Percentiles rank a stretch among this genome's conserved stretches.
Conservation (phyloP, 2,797 vertebrate species). For the Adelosebastes latens region DNA sequence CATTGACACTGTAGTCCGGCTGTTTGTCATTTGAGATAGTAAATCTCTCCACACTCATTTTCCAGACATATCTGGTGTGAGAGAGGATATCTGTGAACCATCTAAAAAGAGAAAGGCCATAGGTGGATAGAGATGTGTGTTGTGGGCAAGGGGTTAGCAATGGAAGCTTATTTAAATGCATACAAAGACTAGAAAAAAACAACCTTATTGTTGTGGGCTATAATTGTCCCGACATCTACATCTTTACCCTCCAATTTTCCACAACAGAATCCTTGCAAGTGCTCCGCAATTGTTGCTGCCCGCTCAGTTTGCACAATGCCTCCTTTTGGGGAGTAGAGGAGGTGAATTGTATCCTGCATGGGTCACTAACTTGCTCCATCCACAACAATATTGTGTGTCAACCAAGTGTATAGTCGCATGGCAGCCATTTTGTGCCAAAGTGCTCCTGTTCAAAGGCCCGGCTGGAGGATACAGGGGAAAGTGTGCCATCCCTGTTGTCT, state of each 20-base stretch:
- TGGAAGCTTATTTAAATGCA: neutral
- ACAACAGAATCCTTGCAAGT: slow-evolving; percentile 17
- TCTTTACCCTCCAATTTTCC: slow-evolving; percentile 31
- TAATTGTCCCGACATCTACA: slow-evolving; percentile 22
- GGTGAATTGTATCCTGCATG: slow-evolving; percentile 62
- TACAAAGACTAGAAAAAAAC: neutral
- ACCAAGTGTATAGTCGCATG: slow-evolving; percentile 61
- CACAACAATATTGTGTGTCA: slow-evolving; percentile 60
- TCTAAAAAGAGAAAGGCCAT: neutral
- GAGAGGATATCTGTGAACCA: neutral
- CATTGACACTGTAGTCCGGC: neutral
- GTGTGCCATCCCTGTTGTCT: slow-evolving; percentile 66
- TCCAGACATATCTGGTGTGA: neutral
- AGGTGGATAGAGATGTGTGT: neutral
- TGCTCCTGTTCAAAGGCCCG: slow-evolving; percentile 59
- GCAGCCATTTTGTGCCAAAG: slow-evolving; percentile 79
- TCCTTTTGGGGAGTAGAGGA: slow-evolving; percentile 44
- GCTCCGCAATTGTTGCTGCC: slow-evolving; percentile 40
- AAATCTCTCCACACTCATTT: neutral
- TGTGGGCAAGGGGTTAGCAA: neutral
- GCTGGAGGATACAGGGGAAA: slow-evolving; percentile 43
- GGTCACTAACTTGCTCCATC: slow-evolving; percentile 68
- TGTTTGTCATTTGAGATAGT: slow-evolving; percentile 19
- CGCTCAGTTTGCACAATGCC: slow-evolving; percentile 54
- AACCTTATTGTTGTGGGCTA: neutral